Evolutionary conservation across 2,113 vertebrate genomes (phyloP), one percentile per base, ranked within the genome.

Genomic region (Scartelaos histophorus): DNA sequence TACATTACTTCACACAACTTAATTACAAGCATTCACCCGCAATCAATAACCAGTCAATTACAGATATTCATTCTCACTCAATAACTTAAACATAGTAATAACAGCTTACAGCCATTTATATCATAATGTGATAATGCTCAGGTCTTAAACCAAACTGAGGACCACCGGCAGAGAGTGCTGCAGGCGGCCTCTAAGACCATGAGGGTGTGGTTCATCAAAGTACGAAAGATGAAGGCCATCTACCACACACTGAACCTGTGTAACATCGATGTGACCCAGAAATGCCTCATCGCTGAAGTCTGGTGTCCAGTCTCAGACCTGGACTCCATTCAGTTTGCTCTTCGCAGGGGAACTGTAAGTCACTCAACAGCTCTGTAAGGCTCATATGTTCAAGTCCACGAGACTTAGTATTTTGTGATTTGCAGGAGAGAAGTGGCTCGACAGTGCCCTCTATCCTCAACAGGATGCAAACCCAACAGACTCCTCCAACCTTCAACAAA

Each of bases 201-300:
- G 85, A 91, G 97, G 0, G 96, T 98, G 19, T 99, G 98, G 98
- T 98, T 98, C 91, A 98, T 99, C 88, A 99, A 98, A 78, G 97
- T 99, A 51, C 89, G 97, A 82, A 99, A 99, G 93, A 99, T 99
- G 98, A 99, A 99, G 92, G 98, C 98, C 13, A 97, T 99, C 86
- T 99, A 99, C 92, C 98, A 99, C 54, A 99, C 97, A 0, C 92
- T 99, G 76, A 99, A 99, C 83, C 95, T 99, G 67, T 99, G 98
- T 90, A 99, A 99, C 82, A 99, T 99, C 0, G 98, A 99, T 0
- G 98, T 99, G 71, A 99, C 98, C 0, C 98, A 99, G 93, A 98
- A 99, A 85, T 99, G 98, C 87, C 92, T 99, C 86, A 99, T 99
- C 1, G 98, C 98, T 1, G 98, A 99, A 82, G 97, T 98, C 79